Evolutionary conservation across 2,888 invertebrate species (phyloP).

Genomic region (Coleophora flavipennella): DNA sequence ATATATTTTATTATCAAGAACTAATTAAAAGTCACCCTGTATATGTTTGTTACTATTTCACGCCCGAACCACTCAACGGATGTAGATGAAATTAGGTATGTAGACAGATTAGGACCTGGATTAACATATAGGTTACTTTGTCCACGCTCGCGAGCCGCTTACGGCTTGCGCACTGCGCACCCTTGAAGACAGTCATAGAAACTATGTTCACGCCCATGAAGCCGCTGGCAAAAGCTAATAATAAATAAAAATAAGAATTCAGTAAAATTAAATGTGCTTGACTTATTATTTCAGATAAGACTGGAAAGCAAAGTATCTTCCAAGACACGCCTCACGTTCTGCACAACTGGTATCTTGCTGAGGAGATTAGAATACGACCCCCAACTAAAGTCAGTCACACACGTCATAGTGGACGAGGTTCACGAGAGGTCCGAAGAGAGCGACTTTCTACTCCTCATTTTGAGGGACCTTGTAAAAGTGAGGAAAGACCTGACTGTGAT

Average conservation of each 20-base stretch:
- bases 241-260: no score
- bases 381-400: constrained; percentile 82
- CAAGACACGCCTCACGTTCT: constrained; percentile 88
- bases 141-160: no score
- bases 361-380: constrained; percentile 87
- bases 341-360: constrained; percentile 93
- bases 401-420: constrained; percentile 91
- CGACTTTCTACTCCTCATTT: constrained; percentile 88
- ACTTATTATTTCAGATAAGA: constrained; percentile 76
- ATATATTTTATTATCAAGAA: no score
- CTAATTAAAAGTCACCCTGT: no score
- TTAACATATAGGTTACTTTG: no score
- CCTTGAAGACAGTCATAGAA: no score
- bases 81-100: no score
- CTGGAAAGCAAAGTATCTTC: constrained; percentile 84
- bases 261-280: constrained; percentile 42
- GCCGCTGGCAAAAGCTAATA: constrained; percentile 7
- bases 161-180: no score
- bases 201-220: no score
- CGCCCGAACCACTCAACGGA: no score
- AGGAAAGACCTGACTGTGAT: constrained; percentile 86
- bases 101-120: no score
- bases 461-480: constrained; percentile 81
- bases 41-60: no score
- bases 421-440: constrained; percentile 94